Base-by-base conservation (phyloP, 2,797 vertebrate species). In the Sebastiscus tertius region DNA sequence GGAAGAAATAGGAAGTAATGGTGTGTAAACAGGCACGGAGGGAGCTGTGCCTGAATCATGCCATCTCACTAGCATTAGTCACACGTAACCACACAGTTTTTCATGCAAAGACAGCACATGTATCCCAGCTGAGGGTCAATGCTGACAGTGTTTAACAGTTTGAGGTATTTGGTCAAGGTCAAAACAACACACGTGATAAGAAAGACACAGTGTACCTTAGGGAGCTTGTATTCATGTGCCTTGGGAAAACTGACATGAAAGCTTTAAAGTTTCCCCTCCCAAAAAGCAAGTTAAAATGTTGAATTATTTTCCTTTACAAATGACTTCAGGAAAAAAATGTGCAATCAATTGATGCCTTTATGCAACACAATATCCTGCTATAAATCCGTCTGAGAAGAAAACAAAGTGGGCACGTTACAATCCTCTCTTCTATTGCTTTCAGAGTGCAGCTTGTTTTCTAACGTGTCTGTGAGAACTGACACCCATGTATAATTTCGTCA, bases 381-480 rank as follows among this genome's bases (percentile, higher is more conserved):
- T 20, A n/a, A 78, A 39, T 26, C 16, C 42, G 29, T 1, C 10
- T 56, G 9, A 33, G 49, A 18, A 54, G 24, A 55, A 31, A 42
- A 39, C 6, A 63, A 68, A 20, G 34, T 11, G 62, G 59, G 63
- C 59, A 72, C 3, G 0, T 8, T 22, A 24, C 10, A 52, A 2
- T 9, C 3, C 8, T 59, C n/a, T 79, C 20, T 60, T 52, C 36
- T 20, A 0, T 46, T 75, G 42, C 33, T 27, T 68, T 71, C 0
- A 60, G 20, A 34, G 49, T 2, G 31, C 54, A 33, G 14, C 16
- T 42, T 90, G 61, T 83, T 84, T 83, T 87, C 22, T 22, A 0
- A 24, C 62, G 49, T 22, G 56, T 75, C 71, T 85, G 78, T 0
- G 54, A 85, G 69, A 85, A 81, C 8, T 75, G 65, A 87, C 89